A percentile compares a stretch with the other conserved stretches of the same genome.
Evolutionary conservation across 2,797 vertebrate genomes (phyloP).

Genomic region (Allobates femoralis): DNA sequence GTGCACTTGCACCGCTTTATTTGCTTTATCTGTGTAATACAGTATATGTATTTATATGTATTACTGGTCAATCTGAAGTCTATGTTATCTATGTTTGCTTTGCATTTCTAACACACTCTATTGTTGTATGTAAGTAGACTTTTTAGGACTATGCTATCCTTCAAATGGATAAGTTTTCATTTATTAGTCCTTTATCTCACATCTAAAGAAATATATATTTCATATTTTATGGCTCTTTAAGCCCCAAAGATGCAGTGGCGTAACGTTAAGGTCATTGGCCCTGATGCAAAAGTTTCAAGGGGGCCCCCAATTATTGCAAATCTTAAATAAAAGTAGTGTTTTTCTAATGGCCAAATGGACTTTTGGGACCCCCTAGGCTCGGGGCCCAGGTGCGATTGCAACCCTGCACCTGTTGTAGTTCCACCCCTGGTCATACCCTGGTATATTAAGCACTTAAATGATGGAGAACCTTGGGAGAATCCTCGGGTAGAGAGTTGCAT

Average conservation of each 20-base stretch:
- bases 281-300: too few relatives aligned
- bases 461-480: background rate
- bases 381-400: too few relatives aligned
- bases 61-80: background rate
- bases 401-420: too few relatives aligned
- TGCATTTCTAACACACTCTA: background rate
- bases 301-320: too few relatives aligned
- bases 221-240: too few relatives aligned
- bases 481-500: background rate
- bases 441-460: too few relatives aligned
- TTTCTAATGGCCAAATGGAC: too few relatives aligned
- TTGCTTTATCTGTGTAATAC: background rate
- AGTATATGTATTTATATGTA: background rate
- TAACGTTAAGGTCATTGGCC: too few relatives aligned
- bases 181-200: background rate
- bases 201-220: background rate
- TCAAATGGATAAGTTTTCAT: background rate
- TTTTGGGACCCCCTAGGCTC: too few relatives aligned
- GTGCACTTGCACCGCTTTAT: background rate
- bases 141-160: background rate
- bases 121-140: slow-evolving; percentile 22
- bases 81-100: background rate
- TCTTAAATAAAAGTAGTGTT: too few relatives aligned
- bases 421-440: too few relatives aligned
- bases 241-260: too few relatives aligned